A percentile compares a stretch with the other conserved stretches of the same genome.
phyloP scores from a whole-genome alignment of 2,888 invertebrate species.

The Tetragonisca angustula region DNA sequence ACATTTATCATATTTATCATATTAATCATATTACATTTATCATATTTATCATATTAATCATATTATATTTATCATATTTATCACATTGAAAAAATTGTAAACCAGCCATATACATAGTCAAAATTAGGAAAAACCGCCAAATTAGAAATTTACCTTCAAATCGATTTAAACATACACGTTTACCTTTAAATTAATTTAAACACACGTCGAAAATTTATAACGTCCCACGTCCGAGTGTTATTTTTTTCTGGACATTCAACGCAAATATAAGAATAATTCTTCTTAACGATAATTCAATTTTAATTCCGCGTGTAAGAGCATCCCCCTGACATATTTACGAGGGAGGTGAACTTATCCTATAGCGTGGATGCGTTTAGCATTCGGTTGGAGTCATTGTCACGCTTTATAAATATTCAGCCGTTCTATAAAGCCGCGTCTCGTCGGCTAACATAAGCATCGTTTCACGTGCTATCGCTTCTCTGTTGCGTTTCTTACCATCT shows the following conservation, averaged over 20 bases:
- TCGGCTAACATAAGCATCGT: neutral
- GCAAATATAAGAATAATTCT: neutral
- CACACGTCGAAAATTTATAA: neutral
- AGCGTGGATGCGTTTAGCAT: constrained; percentile 37
- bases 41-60: no score
- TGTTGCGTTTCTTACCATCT: constrained; percentile 8
- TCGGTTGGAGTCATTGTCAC: constrained; percentile 48
- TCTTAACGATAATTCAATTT: neutral
- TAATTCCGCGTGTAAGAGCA: neutral
- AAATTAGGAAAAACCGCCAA: no score
- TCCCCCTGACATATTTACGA: neutral
- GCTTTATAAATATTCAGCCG: constrained; percentile 58
- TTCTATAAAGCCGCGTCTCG: constrained; percentile 32
- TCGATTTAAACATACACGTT: neutral
- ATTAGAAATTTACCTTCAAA: no score
- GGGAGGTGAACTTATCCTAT: neutral
- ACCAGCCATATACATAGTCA: no score
- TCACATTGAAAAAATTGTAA: no score
- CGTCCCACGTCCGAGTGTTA: no score
- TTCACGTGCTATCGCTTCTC: constrained; percentile 16
- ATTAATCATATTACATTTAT: no score
- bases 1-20: no score
- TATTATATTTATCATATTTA: no score
- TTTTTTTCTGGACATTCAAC: neutral
- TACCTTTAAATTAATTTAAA: neutral